Evolutionary conservation across 1,140 invertebrate species (phyloP).

Genomic region (Heliconius nattereri): DNA sequence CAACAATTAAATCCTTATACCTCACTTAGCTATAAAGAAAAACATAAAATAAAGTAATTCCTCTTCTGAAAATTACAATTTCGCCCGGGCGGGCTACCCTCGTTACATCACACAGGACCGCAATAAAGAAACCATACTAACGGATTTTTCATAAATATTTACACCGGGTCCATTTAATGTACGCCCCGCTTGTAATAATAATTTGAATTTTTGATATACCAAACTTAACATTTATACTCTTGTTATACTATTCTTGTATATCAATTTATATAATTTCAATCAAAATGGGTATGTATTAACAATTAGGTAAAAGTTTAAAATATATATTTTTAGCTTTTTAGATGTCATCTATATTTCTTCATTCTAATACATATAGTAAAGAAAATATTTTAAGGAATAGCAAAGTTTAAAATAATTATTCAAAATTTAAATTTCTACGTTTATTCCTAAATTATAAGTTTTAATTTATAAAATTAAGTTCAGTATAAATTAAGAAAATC

Average conservation of each 20-base stretch:
- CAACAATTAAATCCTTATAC: background rate
- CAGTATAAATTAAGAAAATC: background rate
- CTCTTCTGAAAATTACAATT: background rate
- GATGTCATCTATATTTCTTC: too few species aligned
- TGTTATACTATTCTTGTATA: conserved; percentile 1
- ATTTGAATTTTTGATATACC: conserved; percentile 26
- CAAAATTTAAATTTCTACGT: too few species aligned
- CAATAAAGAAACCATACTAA: conserved; percentile 48
- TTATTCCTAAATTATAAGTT: too few species aligned
- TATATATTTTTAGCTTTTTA: too few species aligned
- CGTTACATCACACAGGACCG: conserved; percentile 3
- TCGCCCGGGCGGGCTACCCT: conserved; percentile 15
- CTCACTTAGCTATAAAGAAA: background rate
- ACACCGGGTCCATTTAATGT: conserved; percentile 48
- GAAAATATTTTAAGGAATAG: too few species aligned
- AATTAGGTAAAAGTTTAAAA: too few species aligned
- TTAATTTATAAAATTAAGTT: too few species aligned
- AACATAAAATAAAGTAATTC: background rate
- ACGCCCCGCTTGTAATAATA: conserved; percentile 22
- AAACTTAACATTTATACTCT: conserved; percentile 18
- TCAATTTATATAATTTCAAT: background rate
- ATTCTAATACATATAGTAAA: too few species aligned
- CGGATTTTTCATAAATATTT: conserved; percentile 56
- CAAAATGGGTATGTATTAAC: background rate
- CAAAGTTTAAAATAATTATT: too few species aligned